A percentile compares a stretch with the other conserved stretches of the same genome.
Evolutionary conservation across 2,888 invertebrate genomes (phyloP).

Genomic region (Tineola bisselliella): DNA sequence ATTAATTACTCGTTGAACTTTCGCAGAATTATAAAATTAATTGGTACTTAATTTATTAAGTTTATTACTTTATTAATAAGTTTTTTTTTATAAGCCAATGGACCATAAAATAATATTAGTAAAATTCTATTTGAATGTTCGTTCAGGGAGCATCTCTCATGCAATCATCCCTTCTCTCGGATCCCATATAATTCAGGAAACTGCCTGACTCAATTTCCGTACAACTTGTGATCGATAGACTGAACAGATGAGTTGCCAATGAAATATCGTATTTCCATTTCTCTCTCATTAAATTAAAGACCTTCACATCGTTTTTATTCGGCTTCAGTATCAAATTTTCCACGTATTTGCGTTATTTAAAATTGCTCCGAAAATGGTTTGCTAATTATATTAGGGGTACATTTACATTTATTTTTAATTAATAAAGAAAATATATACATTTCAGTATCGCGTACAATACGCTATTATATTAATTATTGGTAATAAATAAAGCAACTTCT

Average conservation of each 20-base stretch:
- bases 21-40: too few relatives aligned
- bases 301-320: slow-evolving; percentile 12
- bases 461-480: too few relatives aligned
- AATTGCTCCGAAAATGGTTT: not conserved
- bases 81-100: not conserved
- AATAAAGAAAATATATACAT: too few relatives aligned
- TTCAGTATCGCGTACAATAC: too few relatives aligned
- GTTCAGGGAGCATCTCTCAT: not conserved
- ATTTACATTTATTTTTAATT: too few relatives aligned
- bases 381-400: not conserved
- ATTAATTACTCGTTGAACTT: too few relatives aligned
- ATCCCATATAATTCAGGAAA: slow-evolving; percentile 31
- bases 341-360: not conserved
- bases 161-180: slow-evolving; percentile 18
- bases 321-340: not conserved
- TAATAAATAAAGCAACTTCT: too few relatives aligned
- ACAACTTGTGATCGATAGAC: slow-evolving; percentile 24
- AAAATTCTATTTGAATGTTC: not conserved
- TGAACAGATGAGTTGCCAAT: slow-evolving; percentile 13
- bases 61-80: too few relatives aligned
- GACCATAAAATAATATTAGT: not conserved
- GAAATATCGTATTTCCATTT: slow-evolving; percentile 4
- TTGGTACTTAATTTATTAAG: too few relatives aligned
- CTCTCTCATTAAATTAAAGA: not conserved
- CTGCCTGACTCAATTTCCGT: slow-evolving; percentile 26